Base-by-base conservation (phyloP, 2,888 invertebrate species). In the Ptilodon capucinus region DNA sequence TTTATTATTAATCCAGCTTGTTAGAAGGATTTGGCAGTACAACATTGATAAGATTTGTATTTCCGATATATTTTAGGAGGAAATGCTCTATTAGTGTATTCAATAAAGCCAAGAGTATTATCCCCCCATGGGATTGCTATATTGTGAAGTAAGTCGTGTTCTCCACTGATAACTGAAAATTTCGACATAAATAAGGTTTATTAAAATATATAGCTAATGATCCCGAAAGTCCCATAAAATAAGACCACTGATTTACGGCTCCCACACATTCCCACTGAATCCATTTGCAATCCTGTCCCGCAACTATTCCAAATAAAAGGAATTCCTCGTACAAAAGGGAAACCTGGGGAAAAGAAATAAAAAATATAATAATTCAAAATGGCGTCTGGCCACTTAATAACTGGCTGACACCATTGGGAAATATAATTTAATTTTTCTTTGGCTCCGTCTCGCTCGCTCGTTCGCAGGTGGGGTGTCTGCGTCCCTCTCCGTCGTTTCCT, bases 341-440 rank as follows among this genome's bases (percentile, higher is more conserved):
- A 85, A 85, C 83, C 86, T 79, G 79, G 75, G 76, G 81, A 78
- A 81, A 81, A 76, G 77, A 82, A 83, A 86, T 82, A 84, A 87
- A 88, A 88, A 87, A 84, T 84, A 84, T 86, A 86, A 89, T 89
- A 90, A 87, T 89, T 89, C 91, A 91, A 91, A 88, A 91, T 91
- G 91, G 91, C 91, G 90, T 84, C 87, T 86, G 88, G 91, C 87
- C 87, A 91, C 91, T 91, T 91, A 91, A 91, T 91, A 91, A 91
- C 91, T 88, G 88, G 84, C 91, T 91, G 91, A 91, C 91, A 91
- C 91, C 91, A 89, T 89, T 87, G 91, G 89, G 91, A 91, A 90
- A 91, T 88, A 91, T 91, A 91, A 91, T 91, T 91, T 91, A 91
- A 91, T 91, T 91, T 91, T 89, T 90, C 88, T 85, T 67, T 76